Conservation (phyloP, 1,140 invertebrate species). For the Drusus annulatus region DNA sequence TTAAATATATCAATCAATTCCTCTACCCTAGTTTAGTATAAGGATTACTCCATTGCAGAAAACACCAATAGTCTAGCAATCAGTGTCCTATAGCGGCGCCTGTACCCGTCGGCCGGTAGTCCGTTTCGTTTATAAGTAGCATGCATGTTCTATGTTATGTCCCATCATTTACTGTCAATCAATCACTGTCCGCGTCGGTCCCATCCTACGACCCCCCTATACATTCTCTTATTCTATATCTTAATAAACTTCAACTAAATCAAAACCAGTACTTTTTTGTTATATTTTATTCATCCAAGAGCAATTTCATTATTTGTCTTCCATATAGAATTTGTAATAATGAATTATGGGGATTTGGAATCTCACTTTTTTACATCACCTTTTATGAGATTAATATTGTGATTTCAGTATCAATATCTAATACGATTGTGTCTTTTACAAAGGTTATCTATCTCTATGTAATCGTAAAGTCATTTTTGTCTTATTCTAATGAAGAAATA, state of each 20-base stretch:
- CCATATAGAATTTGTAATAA: too few species aligned
- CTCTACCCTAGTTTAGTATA: slow-evolving; percentile 72
- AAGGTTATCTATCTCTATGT: too few species aligned
- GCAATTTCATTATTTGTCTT: neutral
- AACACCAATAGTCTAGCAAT: slow-evolving; percentile 73
- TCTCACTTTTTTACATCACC: too few species aligned
- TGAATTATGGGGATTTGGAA: too few species aligned
- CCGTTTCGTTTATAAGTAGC: neutral
- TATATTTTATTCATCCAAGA: neutral
- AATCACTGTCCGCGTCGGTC: too few species aligned
- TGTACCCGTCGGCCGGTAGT: slow-evolving; percentile 8
- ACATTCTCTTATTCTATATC: slow-evolving; percentile 12
- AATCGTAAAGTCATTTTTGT: too few species aligned
- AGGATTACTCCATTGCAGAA: slow-evolving; percentile 69
- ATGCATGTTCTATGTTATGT: slow-evolving; percentile 38
- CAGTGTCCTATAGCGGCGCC: slow-evolving; percentile 68
- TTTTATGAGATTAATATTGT: too few species aligned
- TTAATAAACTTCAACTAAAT: slow-evolving; percentile 10
- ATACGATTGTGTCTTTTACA: too few species aligned
- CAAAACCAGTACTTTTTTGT: neutral
- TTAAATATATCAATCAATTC: slow-evolving; percentile 53
- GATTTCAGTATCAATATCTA: too few species aligned
- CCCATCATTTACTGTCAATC: slow-evolving; percentile 16
- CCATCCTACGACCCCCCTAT: too few species aligned
- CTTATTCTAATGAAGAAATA: too few species aligned